Evolutionary conservation across 2,888 invertebrate genomes (phyloP).

Genomic region (Willowsia nigromaculata): DNA sequence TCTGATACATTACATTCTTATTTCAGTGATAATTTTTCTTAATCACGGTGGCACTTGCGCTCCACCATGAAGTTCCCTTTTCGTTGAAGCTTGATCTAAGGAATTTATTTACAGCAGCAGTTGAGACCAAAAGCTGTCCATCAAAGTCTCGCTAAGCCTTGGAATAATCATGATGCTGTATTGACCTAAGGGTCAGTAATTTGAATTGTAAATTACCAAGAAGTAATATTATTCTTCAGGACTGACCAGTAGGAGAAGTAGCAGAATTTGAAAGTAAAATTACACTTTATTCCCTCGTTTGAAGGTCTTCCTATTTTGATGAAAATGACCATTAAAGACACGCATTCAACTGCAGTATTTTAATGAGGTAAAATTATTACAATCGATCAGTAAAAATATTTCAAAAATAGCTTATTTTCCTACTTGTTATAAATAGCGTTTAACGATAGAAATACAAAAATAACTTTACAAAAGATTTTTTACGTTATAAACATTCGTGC

Average conservation of each 20-base stretch:
- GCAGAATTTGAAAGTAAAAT: constrained; percentile 27
- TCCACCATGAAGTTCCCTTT: not conserved
- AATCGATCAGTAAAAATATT: not conserved
- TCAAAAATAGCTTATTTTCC: not conserved
- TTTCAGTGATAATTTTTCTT: constrained; percentile 27
- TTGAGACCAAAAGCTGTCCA: constrained; percentile 45
- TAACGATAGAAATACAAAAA: not conserved
- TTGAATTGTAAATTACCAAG: constrained; percentile 63
- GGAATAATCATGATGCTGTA: constrained; percentile 3
- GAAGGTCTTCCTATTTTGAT: not conserved
- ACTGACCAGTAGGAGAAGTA: constrained; percentile 20
- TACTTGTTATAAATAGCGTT: not conserved
- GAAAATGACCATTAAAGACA: not conserved
- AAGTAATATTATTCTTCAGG: not conserved
- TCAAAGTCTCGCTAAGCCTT: constrained; percentile 48
- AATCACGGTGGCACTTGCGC: constrained; percentile 18
- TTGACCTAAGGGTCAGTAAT: constrained; percentile 65
- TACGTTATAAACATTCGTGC: not conserved
- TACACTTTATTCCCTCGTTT: not conserved
- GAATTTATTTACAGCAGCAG: constrained; percentile 43
- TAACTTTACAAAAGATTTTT: no score
- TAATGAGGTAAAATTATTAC: not conserved
- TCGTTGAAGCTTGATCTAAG: not conserved
- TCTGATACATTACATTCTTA: constrained; percentile 25
- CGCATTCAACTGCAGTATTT: not conserved